phyloP scores from a whole-genome alignment of 2,888 invertebrate species.

The Empis stercorea region DNA sequence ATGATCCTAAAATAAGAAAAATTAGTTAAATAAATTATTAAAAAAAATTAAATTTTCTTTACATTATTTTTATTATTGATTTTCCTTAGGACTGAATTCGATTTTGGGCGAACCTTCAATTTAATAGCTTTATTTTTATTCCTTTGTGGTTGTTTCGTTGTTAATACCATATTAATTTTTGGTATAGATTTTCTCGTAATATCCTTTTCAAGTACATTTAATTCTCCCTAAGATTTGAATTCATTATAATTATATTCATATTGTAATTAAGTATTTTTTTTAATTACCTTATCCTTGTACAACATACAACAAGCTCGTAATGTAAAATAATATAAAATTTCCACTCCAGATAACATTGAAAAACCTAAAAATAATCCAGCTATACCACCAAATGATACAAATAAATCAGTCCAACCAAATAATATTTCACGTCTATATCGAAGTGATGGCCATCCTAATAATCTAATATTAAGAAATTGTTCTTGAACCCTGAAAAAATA shows the following conservation, averaged over 20 bases:
- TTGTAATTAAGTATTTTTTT: neutral
- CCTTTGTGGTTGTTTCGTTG: neutral
- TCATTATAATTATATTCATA: neutral
- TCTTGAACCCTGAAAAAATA: neutral
- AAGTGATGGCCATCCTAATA: conserved; percentile 51
- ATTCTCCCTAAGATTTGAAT: conserved; percentile 2
- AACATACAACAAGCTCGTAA: conserved; percentile 43
- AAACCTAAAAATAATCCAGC: conserved; percentile 48
- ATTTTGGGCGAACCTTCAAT: too few relatives aligned
- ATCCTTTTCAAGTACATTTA: conserved; percentile 7
- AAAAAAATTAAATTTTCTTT: too few relatives aligned
- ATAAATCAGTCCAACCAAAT: conserved; percentile 71
- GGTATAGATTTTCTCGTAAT: conserved; percentile 4
- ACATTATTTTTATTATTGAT: too few relatives aligned
- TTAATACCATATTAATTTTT: conserved; percentile 3
- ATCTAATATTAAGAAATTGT: neutral
- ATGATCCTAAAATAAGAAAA: too few relatives aligned
- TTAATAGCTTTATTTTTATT: neutral
- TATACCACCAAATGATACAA: conserved; percentile 47
- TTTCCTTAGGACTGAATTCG: too few relatives aligned
- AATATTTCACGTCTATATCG: conserved; percentile 66
- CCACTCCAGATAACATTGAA: conserved; percentile 61
- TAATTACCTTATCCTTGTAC: conserved; percentile 30
- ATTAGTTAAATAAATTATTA: too few relatives aligned
- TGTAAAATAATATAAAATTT: conserved; percentile 64